phyloP scores from a whole-genome alignment of 2,113 vertebrate genomes.

The Laterallus jamaicensis region DNA sequence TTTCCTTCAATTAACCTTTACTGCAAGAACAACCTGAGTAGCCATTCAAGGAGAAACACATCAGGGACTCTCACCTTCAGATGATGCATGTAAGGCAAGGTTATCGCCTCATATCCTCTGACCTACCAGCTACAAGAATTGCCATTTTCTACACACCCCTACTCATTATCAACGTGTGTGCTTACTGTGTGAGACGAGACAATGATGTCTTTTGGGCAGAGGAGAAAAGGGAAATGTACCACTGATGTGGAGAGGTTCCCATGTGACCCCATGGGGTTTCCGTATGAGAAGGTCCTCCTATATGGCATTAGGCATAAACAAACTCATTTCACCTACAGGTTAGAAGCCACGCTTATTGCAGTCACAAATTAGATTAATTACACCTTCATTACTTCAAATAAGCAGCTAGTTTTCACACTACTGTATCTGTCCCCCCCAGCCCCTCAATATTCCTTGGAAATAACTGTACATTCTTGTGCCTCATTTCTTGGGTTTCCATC shows the following conservation, averaged over 20 bases:
- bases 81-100: rapidly evolving
- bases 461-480: background rate
- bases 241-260: background rate
- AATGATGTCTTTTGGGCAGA: background rate
- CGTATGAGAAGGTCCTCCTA: rapidly evolving
- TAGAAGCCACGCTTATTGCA: background rate
- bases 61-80: background rate
- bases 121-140: background rate
- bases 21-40: background rate
- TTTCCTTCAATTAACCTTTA: constrained; percentile 30
- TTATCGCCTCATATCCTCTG: background rate
- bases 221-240: background rate
- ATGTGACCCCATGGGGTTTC: rapidly evolving
- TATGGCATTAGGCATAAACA: background rate
- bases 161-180: rapidly evolving
- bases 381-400: background rate
- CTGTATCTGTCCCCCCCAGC: background rate
- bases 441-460: background rate
- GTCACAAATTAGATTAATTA: background rate
- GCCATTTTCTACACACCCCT: background rate
- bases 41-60: background rate
- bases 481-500: background rate
- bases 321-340: background rate
- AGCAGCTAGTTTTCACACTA: background rate
- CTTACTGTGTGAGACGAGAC: background rate